Evolutionary conservation across 2,113 vertebrate genomes (phyloP), one percentile per base, ranked within the genome.

Genomic region (Ammodytes marinus): DNA sequence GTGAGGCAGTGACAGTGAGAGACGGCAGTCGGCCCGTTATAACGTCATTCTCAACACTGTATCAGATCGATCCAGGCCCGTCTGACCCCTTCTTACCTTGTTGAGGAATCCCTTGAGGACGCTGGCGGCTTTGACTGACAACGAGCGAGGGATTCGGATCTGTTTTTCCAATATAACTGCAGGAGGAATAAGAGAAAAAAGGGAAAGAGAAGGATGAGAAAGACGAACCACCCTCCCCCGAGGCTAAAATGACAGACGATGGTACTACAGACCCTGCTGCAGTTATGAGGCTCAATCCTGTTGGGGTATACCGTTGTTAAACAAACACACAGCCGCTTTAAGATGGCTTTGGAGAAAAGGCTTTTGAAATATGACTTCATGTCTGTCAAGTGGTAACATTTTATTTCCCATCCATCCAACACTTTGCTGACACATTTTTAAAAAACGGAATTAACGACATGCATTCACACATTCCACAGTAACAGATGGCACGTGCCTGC

Each of bases 81-180:
- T 12, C 67, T 15, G 53, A 69, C 58, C 13, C 84, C 82, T 63
- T 43, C 79, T 88, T 94, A 99, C 98, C 97, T 99, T 99, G 94
- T 99, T 99, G 61, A 99, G 97, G 90, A 99, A 99, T 88, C 97
- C 98, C 93, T 99, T 99, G 37, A 99, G 96, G 64, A 99, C 97
- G 79, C 98, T 98, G 88, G 98, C 98, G 52, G 98, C 98, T 95
- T 99, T 99, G 85, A 99, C 98, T 84, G 98, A 99, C 80, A 99
- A 93, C 12, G 98, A 99, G 74, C 98, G 96, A 6, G 98, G 98
- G 89, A 99, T 99, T 88, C 98, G 84, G 82, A 99, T 99, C 95
- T 99, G 98, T 90, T 99, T 99, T 95, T 99, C 98, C 96, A 99
- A 96, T 95, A 99, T 99, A 47, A 99, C 98, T 99, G 95, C 69